A percentile compares a stretch with the other conserved stretches of the same genome.
phyloP scores from a whole-genome alignment of 2,113 vertebrate species.

The Chunga burmeisteri region DNA sequence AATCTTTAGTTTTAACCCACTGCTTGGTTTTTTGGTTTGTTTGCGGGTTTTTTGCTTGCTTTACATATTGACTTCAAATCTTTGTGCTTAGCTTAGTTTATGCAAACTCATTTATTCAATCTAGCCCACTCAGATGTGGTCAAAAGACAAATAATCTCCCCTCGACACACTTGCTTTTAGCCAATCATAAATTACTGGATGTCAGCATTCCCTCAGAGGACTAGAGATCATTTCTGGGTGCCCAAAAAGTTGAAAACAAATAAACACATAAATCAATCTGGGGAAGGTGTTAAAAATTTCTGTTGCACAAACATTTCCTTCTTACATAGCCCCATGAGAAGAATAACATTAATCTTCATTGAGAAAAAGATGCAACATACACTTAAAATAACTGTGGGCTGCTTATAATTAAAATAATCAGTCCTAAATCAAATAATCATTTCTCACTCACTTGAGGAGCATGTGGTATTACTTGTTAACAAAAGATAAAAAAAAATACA shows the following conservation, averaged over 20 bases:
- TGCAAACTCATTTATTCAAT: not conserved
- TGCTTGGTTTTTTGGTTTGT: not conserved
- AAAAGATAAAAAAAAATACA: not conserved
- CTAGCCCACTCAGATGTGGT: not conserved
- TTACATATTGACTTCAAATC: not conserved
- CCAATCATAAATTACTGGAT: not conserved
- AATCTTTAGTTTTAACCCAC: not conserved
- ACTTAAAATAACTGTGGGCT: not conserved
- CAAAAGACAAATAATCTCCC: constrained; percentile 5
- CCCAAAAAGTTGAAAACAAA: not conserved
- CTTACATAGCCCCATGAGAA: not conserved
- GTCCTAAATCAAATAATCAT: not conserved
- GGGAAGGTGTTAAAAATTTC: not conserved
- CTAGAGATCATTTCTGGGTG: not conserved
- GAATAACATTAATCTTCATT: not conserved
- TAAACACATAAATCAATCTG: constrained; percentile 1
- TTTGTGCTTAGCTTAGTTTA: not conserved
- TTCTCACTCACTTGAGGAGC: not conserved
- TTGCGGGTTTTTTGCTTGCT: not conserved
- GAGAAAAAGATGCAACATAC: not conserved
- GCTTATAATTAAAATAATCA: not conserved
- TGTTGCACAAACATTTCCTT: constrained; percentile 1
- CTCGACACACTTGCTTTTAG: not conserved
- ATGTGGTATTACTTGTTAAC: not conserved
- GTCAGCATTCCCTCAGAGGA: not conserved